Evolutionary conservation across 1,140 invertebrate species (phyloP), one percentile per base, ranked within the genome.

Genomic region (Drosophila pseudoananassae): DNA sequence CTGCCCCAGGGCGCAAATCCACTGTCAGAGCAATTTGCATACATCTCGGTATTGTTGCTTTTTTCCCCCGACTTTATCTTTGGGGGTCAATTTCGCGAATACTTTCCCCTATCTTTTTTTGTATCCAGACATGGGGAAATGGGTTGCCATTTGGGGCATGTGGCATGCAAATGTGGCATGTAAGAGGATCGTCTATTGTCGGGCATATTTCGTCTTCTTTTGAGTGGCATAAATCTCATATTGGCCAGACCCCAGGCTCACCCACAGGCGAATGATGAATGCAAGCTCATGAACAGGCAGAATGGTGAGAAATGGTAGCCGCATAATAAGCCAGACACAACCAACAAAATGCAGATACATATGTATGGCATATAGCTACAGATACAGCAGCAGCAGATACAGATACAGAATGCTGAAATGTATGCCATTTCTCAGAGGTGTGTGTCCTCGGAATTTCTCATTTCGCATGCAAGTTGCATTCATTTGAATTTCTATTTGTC

Each of bases 21-120:
- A 68, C 77, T 78, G 73, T 64, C 82, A 85, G 65, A 70, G 74
- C 70, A 68, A 85, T 85, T 85, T 85, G 64, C 77, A 85, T 85
- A 57, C 27, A 75, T 74, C 29, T 69, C 45, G 36, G 36, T 76
- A 50, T 27, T 60, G 49, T 63, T 73, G 20, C n/a, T 55, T 20
- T 33, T 58, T 38, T 23, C 38, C n/a, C 0, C 3, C 10, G 12
- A 40, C 40, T 73, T 68, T 72, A 70, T 80, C 66, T 76, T 73
- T 55, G 47, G 66, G 78, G 60, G 27, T 46, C 53, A 66, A 74
- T 82, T 81, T 61, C 73, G 52, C 60, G 68, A 51, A 68, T 64
- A 54, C 51, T 40, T 43, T 40, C 33, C 33, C 25, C 25, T 10
- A 36, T 12, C 3, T 4, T 36, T 36, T 36, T 36, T 31, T 47